Conservation (phyloP, 1,140 invertebrate genomes). For the Leptonema lineaticorne region DNA sequence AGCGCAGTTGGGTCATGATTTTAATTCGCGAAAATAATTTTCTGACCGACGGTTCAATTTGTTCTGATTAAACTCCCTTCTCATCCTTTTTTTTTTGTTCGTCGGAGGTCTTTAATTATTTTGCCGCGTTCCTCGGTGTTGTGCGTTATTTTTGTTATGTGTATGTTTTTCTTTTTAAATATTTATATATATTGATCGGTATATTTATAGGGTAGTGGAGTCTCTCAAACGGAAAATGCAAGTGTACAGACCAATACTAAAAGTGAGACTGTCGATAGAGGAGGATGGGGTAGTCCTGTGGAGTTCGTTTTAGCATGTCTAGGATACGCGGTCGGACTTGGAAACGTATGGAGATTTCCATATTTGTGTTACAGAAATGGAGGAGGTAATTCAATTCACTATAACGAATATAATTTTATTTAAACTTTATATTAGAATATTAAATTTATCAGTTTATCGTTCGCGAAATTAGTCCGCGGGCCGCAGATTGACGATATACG, state of each 20-base stretch:
- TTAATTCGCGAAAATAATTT: conserved; percentile 7
- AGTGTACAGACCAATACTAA: neutral
- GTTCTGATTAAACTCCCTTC: too few species aligned
- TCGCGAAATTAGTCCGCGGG: too few species aligned
- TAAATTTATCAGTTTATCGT: too few species aligned
- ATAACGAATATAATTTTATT: too few species aligned
- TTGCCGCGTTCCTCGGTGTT: too few species aligned
- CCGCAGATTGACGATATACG: too few species aligned
- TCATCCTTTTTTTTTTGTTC: too few species aligned
- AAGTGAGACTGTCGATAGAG: conserved; percentile 45
- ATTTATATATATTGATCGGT: neutral
- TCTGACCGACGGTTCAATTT: neutral
- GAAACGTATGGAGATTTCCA: conserved; percentile 89
- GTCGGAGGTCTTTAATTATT: too few species aligned
- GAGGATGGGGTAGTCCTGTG: conserved; percentile 71
- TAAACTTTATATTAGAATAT: too few species aligned
- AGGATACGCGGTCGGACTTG: conserved; percentile 75
- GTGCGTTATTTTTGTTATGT: too few species aligned
- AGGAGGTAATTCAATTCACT: conserved; percentile 59
- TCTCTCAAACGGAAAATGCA: neutral
- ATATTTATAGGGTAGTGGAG: conserved; percentile 2
- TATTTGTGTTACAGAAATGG: conserved; percentile 81
- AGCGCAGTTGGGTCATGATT: conserved; percentile 8
- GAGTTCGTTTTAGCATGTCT: conserved; percentile 79
- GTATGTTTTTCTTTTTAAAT: neutral